Percentiles rank a stretch among this genome's conserved stretches.
Conservation (phyloP, 2,888 invertebrate genomes). For the Xanthorhoe spadicearia region DNA sequence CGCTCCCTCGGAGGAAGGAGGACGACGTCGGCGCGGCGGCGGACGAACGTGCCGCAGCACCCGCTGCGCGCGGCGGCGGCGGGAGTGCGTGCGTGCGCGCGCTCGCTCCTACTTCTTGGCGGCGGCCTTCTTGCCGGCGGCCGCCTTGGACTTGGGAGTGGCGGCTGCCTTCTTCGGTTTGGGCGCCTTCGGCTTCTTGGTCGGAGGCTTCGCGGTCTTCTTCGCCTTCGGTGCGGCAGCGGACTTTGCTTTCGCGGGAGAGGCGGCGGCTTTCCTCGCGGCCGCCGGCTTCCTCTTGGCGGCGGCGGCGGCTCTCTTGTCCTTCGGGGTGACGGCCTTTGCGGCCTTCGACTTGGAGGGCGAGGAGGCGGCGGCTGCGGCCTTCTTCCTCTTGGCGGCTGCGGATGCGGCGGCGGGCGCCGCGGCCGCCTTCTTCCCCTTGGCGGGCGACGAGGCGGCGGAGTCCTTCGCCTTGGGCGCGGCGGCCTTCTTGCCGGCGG, state of each 20-base stretch:
- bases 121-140: slow-evolving; percentile 54
- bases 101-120: slow-evolving; percentile 44
- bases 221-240: slow-evolving; percentile 57
- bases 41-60: slow-evolving; percentile 1
- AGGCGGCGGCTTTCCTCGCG: slow-evolving; percentile 14
- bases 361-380: slow-evolving; percentile 42
- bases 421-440: not conserved
- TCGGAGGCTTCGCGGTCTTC: slow-evolving; percentile 53
- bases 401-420: not conserved
- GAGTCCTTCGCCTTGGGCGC: not conserved
- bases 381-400: slow-evolving; percentile 39
- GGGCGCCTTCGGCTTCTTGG: slow-evolving; percentile 65
- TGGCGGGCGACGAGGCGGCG: slow-evolving; percentile 41
- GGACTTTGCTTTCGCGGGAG: slow-evolving; percentile 31
- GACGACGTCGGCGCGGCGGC: not conserved
- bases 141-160: slow-evolving; percentile 24
- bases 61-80: not conserved
- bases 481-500: slow-evolving; percentile 18
- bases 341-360: slow-evolving; percentile 46
- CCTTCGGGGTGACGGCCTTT: slow-evolving; percentile 16
- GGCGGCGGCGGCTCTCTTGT: slow-evolving; percentile 43
- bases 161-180: slow-evolving; percentile 47
- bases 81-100: not conserved
- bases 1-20: too few species aligned
- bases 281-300: slow-evolving; percentile 41